Conservation (phyloP, 2,888 invertebrate species). For the Plutella xylostella region DNA sequence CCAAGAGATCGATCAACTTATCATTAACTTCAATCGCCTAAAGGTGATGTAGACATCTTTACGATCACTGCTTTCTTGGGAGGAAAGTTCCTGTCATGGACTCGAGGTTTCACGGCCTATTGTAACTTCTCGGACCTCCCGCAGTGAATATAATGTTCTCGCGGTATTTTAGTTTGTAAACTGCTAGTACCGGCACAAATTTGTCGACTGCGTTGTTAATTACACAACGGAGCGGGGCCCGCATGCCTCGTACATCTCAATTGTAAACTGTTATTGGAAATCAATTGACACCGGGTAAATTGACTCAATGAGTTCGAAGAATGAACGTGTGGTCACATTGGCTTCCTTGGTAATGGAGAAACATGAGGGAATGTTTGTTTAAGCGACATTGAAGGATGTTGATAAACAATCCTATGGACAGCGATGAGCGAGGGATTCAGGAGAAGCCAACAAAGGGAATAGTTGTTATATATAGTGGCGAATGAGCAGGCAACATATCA, state of each 20-base stretch:
- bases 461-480: too few relatives aligned
- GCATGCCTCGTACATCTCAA: conserved; percentile 56
- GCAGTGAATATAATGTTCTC: conserved; percentile 27
- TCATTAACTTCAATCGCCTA: too few relatives aligned
- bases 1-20: too few relatives aligned
- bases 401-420: too few relatives aligned
- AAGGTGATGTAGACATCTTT: too few relatives aligned
- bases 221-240: conserved; percentile 57
- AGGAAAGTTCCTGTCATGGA: too few relatives aligned
- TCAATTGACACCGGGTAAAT: conserved; percentile 56
- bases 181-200: conserved; percentile 36
- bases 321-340: conserved; percentile 65
- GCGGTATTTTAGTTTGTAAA: conserved; percentile 39
- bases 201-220: conserved; percentile 47
- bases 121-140: conserved; percentile 31
- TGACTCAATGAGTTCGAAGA: conserved; percentile 40
- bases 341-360: too few relatives aligned
- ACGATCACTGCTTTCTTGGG: too few relatives aligned
- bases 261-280: conserved; percentile 65
- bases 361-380: too few relatives aligned
- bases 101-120: conserved; percentile 26
- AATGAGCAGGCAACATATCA: too few relatives aligned
- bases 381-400: not conserved
- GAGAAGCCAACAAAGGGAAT: too few relatives aligned
- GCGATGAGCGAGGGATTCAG: too few relatives aligned